Evolutionary conservation across 2,113 vertebrate genomes (phyloP).

Genomic region (Microtus oregoni): DNA sequence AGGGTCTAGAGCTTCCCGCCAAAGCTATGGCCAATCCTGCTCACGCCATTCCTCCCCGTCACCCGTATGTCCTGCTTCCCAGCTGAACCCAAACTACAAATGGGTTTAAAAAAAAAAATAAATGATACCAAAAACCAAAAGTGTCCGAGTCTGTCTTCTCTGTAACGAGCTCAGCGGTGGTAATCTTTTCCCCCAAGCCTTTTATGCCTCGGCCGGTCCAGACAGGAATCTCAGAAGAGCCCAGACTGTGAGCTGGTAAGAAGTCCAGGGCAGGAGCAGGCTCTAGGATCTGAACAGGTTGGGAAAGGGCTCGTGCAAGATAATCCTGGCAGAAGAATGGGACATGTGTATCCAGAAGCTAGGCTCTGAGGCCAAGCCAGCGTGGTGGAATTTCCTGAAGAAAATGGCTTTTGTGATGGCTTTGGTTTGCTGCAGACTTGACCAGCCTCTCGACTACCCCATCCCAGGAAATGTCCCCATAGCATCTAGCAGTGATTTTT

Average conservation of each 20-base stretch:
- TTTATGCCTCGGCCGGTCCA: not conserved
- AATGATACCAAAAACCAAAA: slow-evolving; percentile 63
- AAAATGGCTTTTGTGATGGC: not conserved
- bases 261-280: not conserved
- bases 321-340: not conserved
- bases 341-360: not conserved
- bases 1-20: slow-evolving; percentile 44
- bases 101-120: slow-evolving; percentile 79
- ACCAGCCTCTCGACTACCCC: not conserved
- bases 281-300: not conserved
- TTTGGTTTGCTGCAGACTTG: not conserved
- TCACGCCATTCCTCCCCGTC: not conserved
- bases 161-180: not conserved
- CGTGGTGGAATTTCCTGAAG: not conserved
- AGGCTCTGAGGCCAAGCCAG: not conserved
- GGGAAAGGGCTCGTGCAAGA: not conserved
- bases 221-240: not conserved
- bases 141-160: not conserved
- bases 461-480: not conserved
- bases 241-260: not conserved
- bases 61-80: slow-evolving; percentile 68
- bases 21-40: slow-evolving; percentile 48
- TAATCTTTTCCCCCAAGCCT: not conserved
- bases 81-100: slow-evolving; percentile 73
- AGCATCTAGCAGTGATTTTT: not conserved